These are phyloP conservation scores for Drosophila nasuta DNA, from an alignment of 1,140 invertebrate species.

Conservation along the genomic window DNA sequence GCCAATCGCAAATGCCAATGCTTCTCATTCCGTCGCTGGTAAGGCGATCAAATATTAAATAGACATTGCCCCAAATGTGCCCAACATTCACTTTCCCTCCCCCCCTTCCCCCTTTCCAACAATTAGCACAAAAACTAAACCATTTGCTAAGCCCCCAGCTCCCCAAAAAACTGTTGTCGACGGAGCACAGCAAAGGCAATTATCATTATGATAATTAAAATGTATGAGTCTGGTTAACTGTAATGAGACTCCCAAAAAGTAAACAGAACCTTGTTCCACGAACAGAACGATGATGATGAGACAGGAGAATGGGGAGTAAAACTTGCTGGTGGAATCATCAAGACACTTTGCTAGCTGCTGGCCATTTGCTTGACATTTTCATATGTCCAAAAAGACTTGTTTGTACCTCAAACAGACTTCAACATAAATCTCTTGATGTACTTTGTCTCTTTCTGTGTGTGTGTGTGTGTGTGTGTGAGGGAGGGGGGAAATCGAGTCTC, in stretches of 20 bases:
- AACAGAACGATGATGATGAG: not conserved
- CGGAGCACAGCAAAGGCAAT: constrained; percentile 54
- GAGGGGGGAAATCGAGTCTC: not conserved
- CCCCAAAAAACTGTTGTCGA: not conserved
- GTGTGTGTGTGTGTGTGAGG: no score
- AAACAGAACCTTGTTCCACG: not conserved
- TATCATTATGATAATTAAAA: constrained; percentile 82
- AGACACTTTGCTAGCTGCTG: constrained; percentile 16
- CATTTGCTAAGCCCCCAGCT: constrained; percentile 58
- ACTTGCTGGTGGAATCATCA: constrained; percentile 7
- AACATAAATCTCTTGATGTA: constrained; percentile 33
- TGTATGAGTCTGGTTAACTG: constrained; percentile 65
- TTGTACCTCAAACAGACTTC: constrained; percentile 19
- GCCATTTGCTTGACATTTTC: constrained; percentile 22
- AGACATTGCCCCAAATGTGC: constrained; percentile 28
- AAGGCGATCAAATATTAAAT: constrained; percentile 56
- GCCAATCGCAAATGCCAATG: not conserved
- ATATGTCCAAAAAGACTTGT: constrained; percentile 11
- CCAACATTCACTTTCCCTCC: not conserved
- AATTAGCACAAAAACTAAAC: constrained; percentile 62
- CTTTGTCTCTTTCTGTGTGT: not conserved
- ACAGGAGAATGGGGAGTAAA: not conserved
- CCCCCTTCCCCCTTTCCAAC: not conserved
- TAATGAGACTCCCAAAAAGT: constrained; percentile 40
- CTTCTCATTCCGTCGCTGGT: not conserved